A percentile compares a stretch with the other conserved stretches of the same genome.
phyloP scores from a whole-genome alignment of 2,797 vertebrate genomes.

The Mus minutoides region DNA sequence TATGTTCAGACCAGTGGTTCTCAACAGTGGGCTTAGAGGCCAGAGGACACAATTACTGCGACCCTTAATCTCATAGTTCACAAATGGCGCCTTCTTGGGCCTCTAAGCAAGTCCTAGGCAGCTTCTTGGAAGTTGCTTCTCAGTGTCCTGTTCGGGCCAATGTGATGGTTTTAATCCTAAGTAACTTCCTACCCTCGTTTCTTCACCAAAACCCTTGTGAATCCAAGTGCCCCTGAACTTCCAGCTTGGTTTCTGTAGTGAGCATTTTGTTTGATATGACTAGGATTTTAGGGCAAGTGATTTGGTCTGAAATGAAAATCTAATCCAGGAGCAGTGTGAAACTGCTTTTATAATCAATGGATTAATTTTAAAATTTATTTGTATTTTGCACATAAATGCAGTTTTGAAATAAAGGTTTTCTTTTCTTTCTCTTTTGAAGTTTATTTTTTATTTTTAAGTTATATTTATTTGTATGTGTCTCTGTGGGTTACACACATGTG shows the following conservation, averaged over 20 bases:
- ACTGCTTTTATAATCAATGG: neutral
- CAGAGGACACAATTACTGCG: neutral
- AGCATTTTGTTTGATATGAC: neutral
- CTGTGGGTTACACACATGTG: neutral
- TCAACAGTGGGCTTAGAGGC: neutral
- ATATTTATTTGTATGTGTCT: neutral
- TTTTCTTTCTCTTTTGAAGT: neutral
- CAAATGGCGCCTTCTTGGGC: neutral
- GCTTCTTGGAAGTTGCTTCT: neutral
- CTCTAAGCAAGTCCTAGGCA: slow-evolving; percentile 31
- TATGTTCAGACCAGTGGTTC: neutral
- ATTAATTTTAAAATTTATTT: neutral
- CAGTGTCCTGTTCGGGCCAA: neutral
- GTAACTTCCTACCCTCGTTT: slow-evolving; percentile 7
- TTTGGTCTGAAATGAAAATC: neutral
- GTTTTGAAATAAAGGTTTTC: neutral
- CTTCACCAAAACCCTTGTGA: neutral
- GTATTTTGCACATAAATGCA: neutral
- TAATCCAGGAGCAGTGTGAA: neutral
- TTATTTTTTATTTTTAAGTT: neutral
- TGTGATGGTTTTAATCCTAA: neutral
- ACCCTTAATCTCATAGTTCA: slow-evolving; percentile 2
- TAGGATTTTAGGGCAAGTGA: slow-evolving; percentile 29
- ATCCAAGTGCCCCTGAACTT: neutral
- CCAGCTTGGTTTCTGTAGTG: neutral